Evolutionary conservation across 2,888 invertebrate genomes (phyloP), one percentile per base, ranked within the genome.

Genomic region (Machimus atricapillus): DNA sequence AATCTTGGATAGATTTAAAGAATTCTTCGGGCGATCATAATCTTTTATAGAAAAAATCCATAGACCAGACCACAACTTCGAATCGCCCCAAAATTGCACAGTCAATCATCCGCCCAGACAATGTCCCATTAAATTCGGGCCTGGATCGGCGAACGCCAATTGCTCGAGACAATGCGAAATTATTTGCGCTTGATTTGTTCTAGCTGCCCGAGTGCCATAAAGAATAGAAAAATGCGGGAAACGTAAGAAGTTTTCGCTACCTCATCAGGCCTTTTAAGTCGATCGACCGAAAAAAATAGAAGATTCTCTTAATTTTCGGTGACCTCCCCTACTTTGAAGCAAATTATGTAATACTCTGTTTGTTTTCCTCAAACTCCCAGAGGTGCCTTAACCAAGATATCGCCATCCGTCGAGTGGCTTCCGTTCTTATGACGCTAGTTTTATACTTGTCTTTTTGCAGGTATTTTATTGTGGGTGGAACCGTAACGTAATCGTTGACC

Each of bases 21-120:
- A 46, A 52, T 34, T 37, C 34, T 6, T 16, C 56, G 27, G 7
- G 7, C 34, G 74, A 58, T 78, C 87, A 81, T 81, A 87, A 88
- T 88, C 88, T 88, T 88, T 87, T 88, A 88, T 88, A 88, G 88
- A 86, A 83, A 87, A 88, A 85, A 46, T 74, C 86, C 56, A 52
- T 81, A 81, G 79, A 86, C 23, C 74, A 77, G 76, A 16, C 77
- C 31, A 34, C 58, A 31, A 86, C 73, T 86, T 34, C 3, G 43
- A 9, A 46, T 85, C n/a, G 86, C 81, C 66, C 79, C 43, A 78
- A 78, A 78, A 86, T 78, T 79, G 58, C 77, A 56, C 58, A 76
- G 66, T 76, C 79, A 76, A 87, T 86, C 78, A 86, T 81, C 79
- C 46, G 12, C 37, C 34, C 37, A 81, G 85, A 88, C 88, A 88